Evolutionary conservation across 2,797 vertebrate species (phyloP), one percentile per base, ranked within the genome.

Genomic region (Fistularia tabacaria): DNA sequence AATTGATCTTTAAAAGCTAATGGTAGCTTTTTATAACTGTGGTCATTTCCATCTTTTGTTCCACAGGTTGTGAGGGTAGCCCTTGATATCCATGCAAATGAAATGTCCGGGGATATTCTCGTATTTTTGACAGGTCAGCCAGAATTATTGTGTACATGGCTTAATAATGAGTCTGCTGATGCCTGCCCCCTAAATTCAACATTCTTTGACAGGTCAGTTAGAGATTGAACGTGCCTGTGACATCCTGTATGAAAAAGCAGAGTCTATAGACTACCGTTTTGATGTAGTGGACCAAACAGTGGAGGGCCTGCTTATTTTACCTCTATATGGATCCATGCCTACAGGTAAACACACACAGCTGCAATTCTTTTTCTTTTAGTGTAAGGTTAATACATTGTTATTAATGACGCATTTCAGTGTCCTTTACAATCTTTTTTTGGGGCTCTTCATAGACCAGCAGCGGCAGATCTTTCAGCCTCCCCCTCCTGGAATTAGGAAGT

Each of bases 151-250:
- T 1, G 8, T 14, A 15, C 39, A 38, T 14, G 11, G n/a, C 14
- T 6, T 38, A 6, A 10, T 12, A 10, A 3, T 36, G 3, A 40
- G 54, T 8, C 39, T 47, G 25, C 49, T 36, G 1, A 46, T 9
- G 36, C 42, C 7, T 6, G 2, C 3, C 14, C 14, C 44, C 13
- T 38, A 12, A 50, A 47, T 49, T 44, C 9, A 6, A 43, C 6
- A 46, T 7, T 71, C 54, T 84, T 59, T 48, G 12, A 72, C 85
- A 98, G 96, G 97, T 38, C 96, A 98, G 49, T 88, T 85, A 38
- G 97, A 98, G 88, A 99, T 99, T 11, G 96, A 99, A 75, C 94
- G 87, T 65, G 93, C 94, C 13, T 98, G 97, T 64, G 93, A 98
- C 67, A 40, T 95, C 66, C 84, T 99, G 42, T 98, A 91, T 81